phyloP scores from a whole-genome alignment of 2,888 invertebrate species.

The Protonemura montana region DNA sequence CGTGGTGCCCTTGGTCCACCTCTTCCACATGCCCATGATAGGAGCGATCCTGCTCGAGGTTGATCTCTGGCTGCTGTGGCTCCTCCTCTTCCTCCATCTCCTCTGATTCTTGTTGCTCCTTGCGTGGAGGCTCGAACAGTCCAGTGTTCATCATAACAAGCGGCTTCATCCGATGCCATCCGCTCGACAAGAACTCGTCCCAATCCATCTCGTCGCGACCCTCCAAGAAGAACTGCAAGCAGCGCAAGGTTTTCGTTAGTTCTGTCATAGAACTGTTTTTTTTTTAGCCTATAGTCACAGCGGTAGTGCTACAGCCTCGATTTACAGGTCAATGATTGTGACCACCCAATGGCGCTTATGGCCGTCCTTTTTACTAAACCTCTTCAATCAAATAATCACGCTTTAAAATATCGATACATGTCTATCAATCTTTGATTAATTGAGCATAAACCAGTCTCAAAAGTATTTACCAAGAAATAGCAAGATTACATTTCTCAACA shows the following conservation, averaged over 20 bases:
- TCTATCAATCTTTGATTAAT: too few species aligned
- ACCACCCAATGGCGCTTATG: too few species aligned
- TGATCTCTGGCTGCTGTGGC: slow-evolving; percentile 31
- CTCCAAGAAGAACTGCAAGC: slow-evolving; percentile 60
- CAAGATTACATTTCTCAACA: too few species aligned
- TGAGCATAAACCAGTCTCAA: too few species aligned
- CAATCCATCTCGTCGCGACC: slow-evolving; percentile 69
- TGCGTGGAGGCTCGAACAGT: slow-evolving; percentile 66
- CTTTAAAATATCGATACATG: too few species aligned
- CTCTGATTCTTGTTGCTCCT: slow-evolving; percentile 45
- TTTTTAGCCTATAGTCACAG: too few species aligned
- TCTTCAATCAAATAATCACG: too few species aligned
- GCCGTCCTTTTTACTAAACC: too few species aligned
- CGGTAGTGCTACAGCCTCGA: too few species aligned
- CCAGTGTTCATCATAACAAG: slow-evolving; percentile 79
- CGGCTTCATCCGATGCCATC: slow-evolving; percentile 84
- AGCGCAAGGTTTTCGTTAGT: neutral
- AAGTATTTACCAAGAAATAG: too few species aligned
- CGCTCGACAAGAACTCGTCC: slow-evolving; percentile 71
- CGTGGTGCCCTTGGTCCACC: slow-evolving; percentile 30
- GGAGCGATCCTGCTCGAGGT: slow-evolving; percentile 45
- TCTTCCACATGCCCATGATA: slow-evolving; percentile 41
- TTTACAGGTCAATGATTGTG: too few species aligned
- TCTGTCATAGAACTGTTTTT: neutral
- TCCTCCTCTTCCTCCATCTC: slow-evolving; percentile 42